Evolutionary conservation across 23 tunicate genomes (phyloP).

Genomic region (Halocynthia aurantium): DNA sequence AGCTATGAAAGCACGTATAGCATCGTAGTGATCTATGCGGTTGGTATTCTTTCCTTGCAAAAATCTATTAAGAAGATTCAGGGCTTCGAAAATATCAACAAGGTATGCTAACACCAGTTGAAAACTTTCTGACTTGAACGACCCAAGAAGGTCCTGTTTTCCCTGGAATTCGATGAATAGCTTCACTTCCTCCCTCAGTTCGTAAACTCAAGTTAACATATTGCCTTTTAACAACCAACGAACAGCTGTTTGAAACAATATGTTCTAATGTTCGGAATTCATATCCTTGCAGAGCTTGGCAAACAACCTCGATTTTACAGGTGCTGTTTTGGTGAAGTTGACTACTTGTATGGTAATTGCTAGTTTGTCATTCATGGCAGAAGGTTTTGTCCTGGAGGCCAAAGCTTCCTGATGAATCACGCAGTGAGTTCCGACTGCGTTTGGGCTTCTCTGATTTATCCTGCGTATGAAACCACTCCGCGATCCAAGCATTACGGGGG

Average conservation of each 20-base stretch:
- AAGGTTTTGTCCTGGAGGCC: slow-evolving; percentile 8
- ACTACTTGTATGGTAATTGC: slow-evolving; percentile 9
- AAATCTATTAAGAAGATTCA: slow-evolving; percentile 16
- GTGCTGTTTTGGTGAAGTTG: slow-evolving; percentile 31
- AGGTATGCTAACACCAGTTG: slow-evolving; percentile 33
- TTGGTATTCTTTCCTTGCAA: slow-evolving; percentile 35
- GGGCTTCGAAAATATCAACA: slow-evolving; percentile 32
- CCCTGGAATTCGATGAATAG: slow-evolving; percentile 6
- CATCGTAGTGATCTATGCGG: slow-evolving; percentile 42
- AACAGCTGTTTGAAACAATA: slow-evolving; percentile 48
- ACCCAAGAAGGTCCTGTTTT: slow-evolving; percentile 1
- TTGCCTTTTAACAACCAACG: slow-evolving; percentile 30
- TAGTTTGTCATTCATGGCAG: slow-evolving; percentile 20
- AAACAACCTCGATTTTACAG: slow-evolving; percentile 24
- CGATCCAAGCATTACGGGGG: slow-evolving; percentile 30
- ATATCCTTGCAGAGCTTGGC: slow-evolving; percentile 27
- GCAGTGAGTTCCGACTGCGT: slow-evolving; percentile 34
- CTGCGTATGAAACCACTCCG: slow-evolving; percentile 3
- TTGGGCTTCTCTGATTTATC: slow-evolving; percentile 18
- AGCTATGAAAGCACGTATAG: slow-evolving; percentile 26
- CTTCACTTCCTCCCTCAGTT: slow-evolving; percentile 11
- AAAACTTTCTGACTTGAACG: slow-evolving; percentile 8
- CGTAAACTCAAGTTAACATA: slow-evolving; percentile 4
- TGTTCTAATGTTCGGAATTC: slow-evolving; percentile 26
- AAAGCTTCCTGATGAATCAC: slow-evolving; percentile 33